Conservation (phyloP, 2,888 invertebrate genomes). For the Artemia sinica region DNA sequence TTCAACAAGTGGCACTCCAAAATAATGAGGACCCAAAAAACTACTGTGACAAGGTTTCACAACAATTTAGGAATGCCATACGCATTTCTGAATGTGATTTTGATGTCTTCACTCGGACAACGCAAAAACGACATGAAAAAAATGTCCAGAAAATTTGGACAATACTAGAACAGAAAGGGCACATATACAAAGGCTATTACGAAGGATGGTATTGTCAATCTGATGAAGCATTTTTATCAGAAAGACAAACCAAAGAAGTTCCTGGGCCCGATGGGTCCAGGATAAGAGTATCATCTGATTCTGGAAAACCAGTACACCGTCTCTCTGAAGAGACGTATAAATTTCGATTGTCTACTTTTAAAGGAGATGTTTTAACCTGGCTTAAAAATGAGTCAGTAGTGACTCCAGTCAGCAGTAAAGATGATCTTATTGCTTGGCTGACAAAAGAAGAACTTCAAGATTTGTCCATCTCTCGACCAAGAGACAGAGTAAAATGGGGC, state of each 20-base stretch:
- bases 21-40: conserved; percentile 29
- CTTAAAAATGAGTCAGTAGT: conserved; percentile 38
- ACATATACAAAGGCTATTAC: conserved; percentile 70
- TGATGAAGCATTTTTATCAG: conserved; percentile 79
- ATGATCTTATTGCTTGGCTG: conserved; percentile 46
- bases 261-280: conserved; percentile 35
- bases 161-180: conserved; percentile 43
- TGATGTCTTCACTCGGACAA: conserved; percentile 71
- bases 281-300: conserved; percentile 54
- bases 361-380: conserved; percentile 57
- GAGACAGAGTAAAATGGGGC: conserved; percentile 72
- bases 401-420: conserved; percentile 49
- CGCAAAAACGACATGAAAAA: conserved; percentile 52
- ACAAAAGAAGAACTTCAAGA: conserved; percentile 48
- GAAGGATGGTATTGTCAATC: conserved; percentile 87
- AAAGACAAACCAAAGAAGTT: conserved; percentile 48
- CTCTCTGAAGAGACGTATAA: conserved; percentile 85
- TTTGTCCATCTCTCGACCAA: conserved; percentile 75
- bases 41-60: conserved; percentile 58
- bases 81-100: conserved; percentile 46
- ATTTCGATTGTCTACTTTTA: conserved; percentile 61
- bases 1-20: conserved; percentile 34
- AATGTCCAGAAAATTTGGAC: conserved; percentile 72
- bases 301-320: conserved; percentile 79
- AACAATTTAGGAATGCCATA: conserved; percentile 48